phyloP scores from a whole-genome alignment of 2,888 invertebrate genomes.

The Stegophylla sp. region DNA sequence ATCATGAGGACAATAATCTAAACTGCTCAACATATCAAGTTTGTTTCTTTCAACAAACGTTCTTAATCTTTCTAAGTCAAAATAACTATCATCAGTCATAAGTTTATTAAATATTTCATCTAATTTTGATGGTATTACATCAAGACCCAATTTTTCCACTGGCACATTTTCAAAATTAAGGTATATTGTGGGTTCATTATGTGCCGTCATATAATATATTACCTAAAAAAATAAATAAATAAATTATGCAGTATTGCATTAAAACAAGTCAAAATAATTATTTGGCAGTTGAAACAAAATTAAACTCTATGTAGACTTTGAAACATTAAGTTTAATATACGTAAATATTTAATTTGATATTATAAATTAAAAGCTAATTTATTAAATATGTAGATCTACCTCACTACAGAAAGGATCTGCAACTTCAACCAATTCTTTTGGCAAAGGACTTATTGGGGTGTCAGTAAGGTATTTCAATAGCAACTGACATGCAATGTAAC shows the following conservation, averaged over 20 bases:
- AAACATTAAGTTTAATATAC: no score
- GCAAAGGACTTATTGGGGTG: constrained; percentile 85
- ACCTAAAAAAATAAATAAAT: constrained; percentile 69
- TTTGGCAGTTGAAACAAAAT: neutral
- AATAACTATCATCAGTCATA: constrained; percentile 32
- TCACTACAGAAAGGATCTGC: constrained; percentile 82
- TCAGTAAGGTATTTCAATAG: constrained; percentile 83
- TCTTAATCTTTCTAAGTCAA: constrained; percentile 77
- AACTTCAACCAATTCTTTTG: constrained; percentile 81
- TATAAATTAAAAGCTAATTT: no score
- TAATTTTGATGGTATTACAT: constrained; percentile 63
- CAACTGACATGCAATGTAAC: constrained; percentile 67
- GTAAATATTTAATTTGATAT: no score
- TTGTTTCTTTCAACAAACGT: constrained; percentile 77
- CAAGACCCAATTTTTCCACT: constrained; percentile 71
- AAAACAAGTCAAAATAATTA: constrained; percentile 11
- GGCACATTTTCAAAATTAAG: constrained; percentile 80
- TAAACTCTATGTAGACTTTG: no score
- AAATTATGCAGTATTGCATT: no score
- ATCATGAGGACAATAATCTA: constrained; percentile 81
- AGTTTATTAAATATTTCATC: constrained; percentile 45
- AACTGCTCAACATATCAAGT: constrained; percentile 73
- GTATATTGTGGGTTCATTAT: constrained; percentile 74
- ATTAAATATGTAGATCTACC: constrained; percentile 66
- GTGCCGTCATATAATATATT: constrained; percentile 74